These are phyloP conservation scores for Centrocercus urophasianus DNA, from an alignment of 2,113 vertebrate genomes.

Conservation along the genomic window DNA sequence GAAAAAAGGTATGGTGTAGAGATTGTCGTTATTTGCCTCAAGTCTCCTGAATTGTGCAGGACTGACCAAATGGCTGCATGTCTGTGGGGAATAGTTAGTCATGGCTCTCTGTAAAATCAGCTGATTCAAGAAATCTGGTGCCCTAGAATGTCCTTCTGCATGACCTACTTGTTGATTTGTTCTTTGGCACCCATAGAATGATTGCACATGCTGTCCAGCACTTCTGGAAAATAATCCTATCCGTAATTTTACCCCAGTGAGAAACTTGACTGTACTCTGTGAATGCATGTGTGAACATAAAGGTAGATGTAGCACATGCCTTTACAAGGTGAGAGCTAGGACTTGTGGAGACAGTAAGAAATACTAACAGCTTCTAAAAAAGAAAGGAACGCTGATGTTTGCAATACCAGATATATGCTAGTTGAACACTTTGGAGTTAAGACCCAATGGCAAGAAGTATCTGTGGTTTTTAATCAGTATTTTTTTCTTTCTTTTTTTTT, in stretches of 20 bases:
- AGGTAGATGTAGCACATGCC: background rate
- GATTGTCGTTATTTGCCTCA: background rate
- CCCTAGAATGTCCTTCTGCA: background rate
- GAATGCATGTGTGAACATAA: fast-evolving
- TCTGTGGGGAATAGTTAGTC: background rate
- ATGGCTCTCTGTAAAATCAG: background rate
- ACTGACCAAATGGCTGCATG: background rate
- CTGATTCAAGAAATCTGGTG: background rate
- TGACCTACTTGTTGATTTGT: background rate
- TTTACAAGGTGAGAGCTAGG: background rate
- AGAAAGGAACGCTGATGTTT: background rate
- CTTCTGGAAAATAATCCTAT: background rate
- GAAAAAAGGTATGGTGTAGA: background rate
- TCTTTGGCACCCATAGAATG: background rate
- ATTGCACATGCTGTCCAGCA: background rate
- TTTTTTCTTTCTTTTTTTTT: fast-evolving
- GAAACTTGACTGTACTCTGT: background rate
- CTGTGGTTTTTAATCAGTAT: no score
- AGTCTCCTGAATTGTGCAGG: background rate
- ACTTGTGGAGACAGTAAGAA: background rate
- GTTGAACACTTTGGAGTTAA: background rate
- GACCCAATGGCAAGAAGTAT: background rate
- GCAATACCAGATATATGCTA: background rate
- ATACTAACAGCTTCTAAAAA: background rate
- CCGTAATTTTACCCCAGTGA: background rate